Percentiles rank a stretch among this genome's conserved stretches.
Evolutionary conservation across 2,797 vertebrate genomes (phyloP).

Genomic region (Cossypha dichroa): DNA sequence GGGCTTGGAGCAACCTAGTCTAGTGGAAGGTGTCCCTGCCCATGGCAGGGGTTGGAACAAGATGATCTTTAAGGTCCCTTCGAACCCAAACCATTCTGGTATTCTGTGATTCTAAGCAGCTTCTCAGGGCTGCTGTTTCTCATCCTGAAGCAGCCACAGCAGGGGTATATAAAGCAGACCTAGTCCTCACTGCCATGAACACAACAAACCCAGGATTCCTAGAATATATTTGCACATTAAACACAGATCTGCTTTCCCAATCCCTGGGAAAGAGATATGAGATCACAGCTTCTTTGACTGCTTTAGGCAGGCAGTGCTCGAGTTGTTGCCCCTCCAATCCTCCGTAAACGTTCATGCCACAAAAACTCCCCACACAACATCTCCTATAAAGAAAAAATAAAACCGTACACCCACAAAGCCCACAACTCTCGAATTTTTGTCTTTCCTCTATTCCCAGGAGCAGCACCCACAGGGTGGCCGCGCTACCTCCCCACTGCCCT

Average conservation of each 20-base stretch:
- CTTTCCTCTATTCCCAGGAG: background rate
- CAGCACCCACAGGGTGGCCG: fast-evolving
- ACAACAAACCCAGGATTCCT: fast-evolving
- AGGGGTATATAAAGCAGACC: background rate
- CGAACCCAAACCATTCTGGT: background rate
- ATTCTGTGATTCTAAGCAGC: background rate
- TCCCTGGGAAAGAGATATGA: background rate
- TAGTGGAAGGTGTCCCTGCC: background rate
- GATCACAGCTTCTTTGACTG: background rate
- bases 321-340: background rate
- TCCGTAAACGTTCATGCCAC: fast-evolving
- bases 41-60: background rate
- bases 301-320: no score
- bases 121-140: background rate
- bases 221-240: background rate
- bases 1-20: background rate
- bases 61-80: background rate
- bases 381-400: background rate
- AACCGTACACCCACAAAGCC: no score
- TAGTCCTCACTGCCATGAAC: fast-evolving
- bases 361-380: fast-evolving
- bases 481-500: background rate
- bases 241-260: fast-evolving
- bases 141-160: background rate
- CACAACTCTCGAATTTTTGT: fast-evolving